Evolutionary conservation across 2,113 vertebrate genomes (phyloP).

Genomic region (Serilophus lunatus): DNA sequence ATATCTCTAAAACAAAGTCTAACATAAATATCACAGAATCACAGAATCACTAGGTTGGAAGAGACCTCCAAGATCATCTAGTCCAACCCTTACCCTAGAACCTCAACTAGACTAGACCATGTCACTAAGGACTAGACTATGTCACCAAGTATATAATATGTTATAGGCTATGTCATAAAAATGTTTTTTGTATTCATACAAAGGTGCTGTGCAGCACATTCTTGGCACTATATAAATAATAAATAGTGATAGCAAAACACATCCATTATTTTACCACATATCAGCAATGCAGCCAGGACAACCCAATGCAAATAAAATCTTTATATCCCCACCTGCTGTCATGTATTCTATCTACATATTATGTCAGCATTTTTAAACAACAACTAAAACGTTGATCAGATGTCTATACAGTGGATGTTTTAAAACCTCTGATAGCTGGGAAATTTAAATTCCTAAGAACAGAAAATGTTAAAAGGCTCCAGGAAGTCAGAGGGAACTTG

Average conservation of each 20-base stretch:
- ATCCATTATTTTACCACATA: not conserved
- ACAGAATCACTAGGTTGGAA: no score
- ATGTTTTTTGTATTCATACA: not conserved
- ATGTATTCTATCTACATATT: not conserved
- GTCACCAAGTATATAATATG: no score
- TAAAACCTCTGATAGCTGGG: not conserved
- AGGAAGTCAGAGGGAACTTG: not conserved
- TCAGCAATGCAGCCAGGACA: not conserved
- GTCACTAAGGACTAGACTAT: no score
- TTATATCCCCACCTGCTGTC: not conserved
- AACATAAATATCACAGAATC: no score
- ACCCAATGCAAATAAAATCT: not conserved
- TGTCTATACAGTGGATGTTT: not conserved
- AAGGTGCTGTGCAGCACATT: not conserved
- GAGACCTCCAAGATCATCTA: no score
- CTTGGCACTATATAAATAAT: conserved; percentile 13
- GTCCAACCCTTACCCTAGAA: no score
- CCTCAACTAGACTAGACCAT: no score
- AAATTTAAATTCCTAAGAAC: not conserved
- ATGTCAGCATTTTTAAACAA: not conserved
- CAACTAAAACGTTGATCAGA: not conserved
- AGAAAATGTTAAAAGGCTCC: not conserved
- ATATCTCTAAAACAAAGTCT: not conserved
- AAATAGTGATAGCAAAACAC: not conserved
- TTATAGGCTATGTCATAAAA: not conserved